Percentiles rank a stretch among this genome's conserved stretches.
phyloP scores from a whole-genome alignment of 2,797 vertebrate genomes.

The Gobionotothen gibberifrons region DNA sequence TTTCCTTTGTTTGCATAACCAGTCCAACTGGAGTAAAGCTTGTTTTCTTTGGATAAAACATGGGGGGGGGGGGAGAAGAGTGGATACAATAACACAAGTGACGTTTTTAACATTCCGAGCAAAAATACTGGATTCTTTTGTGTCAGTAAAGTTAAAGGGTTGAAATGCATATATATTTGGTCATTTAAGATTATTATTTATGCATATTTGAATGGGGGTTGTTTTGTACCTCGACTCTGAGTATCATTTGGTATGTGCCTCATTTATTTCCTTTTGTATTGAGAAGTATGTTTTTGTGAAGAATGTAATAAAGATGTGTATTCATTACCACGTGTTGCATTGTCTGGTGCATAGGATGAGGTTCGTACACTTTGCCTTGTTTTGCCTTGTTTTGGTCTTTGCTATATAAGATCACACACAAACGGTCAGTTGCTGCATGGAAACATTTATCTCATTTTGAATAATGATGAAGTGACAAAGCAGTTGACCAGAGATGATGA shows the following conservation, averaged over 20 bases:
- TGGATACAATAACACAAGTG: slow-evolving; percentile 47
- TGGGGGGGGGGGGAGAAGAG: slow-evolving; percentile 10
- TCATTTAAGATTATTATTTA: slow-evolving; percentile 72
- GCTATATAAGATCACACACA: neutral
- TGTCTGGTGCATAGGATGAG: neutral
- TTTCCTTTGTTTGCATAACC: slow-evolving; percentile 67
- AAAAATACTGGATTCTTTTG: slow-evolving; percentile 73
- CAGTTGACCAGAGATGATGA: neutral
- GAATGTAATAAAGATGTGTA: slow-evolving; percentile 73
- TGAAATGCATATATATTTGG: slow-evolving; percentile 60
- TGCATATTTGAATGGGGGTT: slow-evolving; percentile 49
- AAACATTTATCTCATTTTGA: neutral
- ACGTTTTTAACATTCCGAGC: slow-evolving; percentile 78
- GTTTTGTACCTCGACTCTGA: slow-evolving; percentile 63
- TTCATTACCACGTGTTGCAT: slow-evolving; percentile 42
- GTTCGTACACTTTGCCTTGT: neutral
- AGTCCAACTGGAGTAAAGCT: slow-evolving; percentile 56
- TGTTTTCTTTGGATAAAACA: slow-evolving; percentile 69
- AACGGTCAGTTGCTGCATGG: neutral
- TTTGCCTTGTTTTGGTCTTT: neutral
- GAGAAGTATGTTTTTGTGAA: slow-evolving; percentile 57
- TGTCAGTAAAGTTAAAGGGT: slow-evolving; percentile 45
- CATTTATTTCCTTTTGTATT: slow-evolving; percentile 28
- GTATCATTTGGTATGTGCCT: slow-evolving; percentile 57
- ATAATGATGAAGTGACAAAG: neutral